These are phyloP conservation scores for Heterotilapia buettikoferi DNA, from an alignment of 2,113 vertebrate genomes.

Conservation along the genomic window DNA sequence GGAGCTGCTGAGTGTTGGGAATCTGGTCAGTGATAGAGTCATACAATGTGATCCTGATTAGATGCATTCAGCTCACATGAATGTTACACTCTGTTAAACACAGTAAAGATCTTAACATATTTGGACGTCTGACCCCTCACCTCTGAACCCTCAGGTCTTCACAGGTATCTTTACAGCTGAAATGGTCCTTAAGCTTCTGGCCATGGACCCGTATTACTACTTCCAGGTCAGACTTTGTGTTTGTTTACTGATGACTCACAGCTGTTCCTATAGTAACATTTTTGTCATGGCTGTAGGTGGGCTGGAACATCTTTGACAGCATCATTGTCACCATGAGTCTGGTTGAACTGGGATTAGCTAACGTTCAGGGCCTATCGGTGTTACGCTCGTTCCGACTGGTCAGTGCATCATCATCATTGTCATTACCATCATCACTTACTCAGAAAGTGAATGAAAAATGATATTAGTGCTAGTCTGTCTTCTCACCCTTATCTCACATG, in stretches of 20 bases:
- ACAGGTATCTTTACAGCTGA: constrained; percentile 93
- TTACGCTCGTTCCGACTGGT: constrained; percentile 95
- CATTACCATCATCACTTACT: neutral
- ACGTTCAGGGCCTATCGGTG: constrained; percentile 88
- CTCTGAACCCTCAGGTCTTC: constrained; percentile 78
- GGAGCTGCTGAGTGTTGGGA: constrained; percentile 77
- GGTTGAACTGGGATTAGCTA: constrained; percentile 86
- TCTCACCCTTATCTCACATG: neutral
- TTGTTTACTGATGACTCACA: neutral
- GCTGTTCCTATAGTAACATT: neutral
- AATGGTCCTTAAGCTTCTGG: constrained; percentile 92
- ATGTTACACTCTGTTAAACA: neutral
- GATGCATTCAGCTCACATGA: neutral
- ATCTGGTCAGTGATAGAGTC: constrained; percentile 76
- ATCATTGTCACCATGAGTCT: constrained; percentile 93
- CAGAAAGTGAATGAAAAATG: neutral
- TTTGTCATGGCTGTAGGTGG: constrained; percentile 70
- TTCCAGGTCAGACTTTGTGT: constrained; percentile 68
- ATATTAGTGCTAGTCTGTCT: neutral
- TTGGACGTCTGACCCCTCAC: neutral
- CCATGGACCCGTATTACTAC: constrained; percentile 91
- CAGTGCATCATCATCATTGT: constrained; percentile 1
- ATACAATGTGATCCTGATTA: neutral
- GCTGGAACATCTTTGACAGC: constrained; percentile 97
- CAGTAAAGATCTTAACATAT: neutral